A percentile compares a stretch with the other conserved stretches of the same genome.
Evolutionary conservation across 2,797 vertebrate genomes (phyloP).

Genomic region (Pipistrellus pygmaeus): DNA sequence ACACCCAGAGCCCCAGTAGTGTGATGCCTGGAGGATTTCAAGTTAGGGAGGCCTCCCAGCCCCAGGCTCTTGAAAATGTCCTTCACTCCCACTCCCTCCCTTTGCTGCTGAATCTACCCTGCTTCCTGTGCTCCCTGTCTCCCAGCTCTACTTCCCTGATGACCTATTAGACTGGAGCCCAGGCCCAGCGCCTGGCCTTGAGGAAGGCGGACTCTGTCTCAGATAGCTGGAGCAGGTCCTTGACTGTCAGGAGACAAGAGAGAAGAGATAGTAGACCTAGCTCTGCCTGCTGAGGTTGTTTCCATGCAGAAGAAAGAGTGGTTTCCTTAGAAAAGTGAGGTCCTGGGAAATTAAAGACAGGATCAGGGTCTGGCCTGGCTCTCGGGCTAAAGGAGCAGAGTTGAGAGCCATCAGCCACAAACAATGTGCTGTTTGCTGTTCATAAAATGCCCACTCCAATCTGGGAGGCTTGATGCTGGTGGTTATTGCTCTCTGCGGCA

Average conservation of each 20-base stretch:
- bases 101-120: background rate
- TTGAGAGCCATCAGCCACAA: background rate
- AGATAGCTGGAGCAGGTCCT: rapidly evolving
- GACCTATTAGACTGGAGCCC: rapidly evolving
- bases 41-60: rapidly evolving
- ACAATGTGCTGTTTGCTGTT: background rate
- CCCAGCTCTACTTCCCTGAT: background rate
- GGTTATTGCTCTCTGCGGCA: slow-evolving; percentile 25
- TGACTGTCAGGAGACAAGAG: rapidly evolving
- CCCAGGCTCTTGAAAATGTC: rapidly evolving
- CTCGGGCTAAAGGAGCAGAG: background rate
- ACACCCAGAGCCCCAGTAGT: rapidly evolving
- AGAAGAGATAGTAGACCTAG: background rate
- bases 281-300: rapidly evolving
- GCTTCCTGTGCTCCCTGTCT: rapidly evolving
- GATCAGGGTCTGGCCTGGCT: rapidly evolving
- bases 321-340: rapidly evolving
- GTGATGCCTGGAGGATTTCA: rapidly evolving
- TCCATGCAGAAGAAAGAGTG: rapidly evolving
- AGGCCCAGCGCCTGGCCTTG: rapidly evolving
- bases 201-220: background rate
- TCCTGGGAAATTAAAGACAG: background rate
- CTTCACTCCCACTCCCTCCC: too few relatives aligned
- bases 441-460: background rate
- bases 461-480: too few relatives aligned